phyloP scores from a whole-genome alignment of 2,113 vertebrate species.

The Petaurus breviceps region DNA sequence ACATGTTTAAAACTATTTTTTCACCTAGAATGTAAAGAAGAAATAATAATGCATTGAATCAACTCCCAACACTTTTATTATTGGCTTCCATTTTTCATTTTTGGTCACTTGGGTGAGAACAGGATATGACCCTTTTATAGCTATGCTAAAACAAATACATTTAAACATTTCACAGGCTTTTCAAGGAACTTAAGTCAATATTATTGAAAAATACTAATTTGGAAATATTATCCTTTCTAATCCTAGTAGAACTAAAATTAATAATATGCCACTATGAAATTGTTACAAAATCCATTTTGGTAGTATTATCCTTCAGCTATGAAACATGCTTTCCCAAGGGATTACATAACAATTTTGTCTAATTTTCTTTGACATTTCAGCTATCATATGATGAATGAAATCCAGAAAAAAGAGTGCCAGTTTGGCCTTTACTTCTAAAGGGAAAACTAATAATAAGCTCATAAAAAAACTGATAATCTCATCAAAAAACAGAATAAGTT shows the following conservation, averaged over 20 bases:
- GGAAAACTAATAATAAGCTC: conserved; percentile 54
- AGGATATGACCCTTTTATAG: not conserved
- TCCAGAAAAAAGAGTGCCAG: conserved; percentile 46
- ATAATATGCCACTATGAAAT: not conserved
- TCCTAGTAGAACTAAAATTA: conserved; percentile 9
- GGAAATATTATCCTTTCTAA: conserved; percentile 34
- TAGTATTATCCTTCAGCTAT: conserved; percentile 37
- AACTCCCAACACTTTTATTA: not conserved
- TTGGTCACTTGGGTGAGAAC: not conserved
- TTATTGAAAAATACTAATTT: conserved; percentile 32
- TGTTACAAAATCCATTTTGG: not conserved
- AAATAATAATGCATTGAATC: not conserved
- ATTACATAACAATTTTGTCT: conserved; percentile 74
- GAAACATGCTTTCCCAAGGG: not conserved
- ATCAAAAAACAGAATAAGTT: conserved; percentile 44
- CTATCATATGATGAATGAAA: conserved; percentile 75
- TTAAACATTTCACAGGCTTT: conserved; percentile 23
- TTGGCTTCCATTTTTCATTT: not conserved
- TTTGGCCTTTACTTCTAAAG: conserved; percentile 72
- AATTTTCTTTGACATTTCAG: conserved; percentile 81
- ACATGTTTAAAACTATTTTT: not conserved
- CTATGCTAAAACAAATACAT: not conserved
- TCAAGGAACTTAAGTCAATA: not conserved
- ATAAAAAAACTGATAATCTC: conserved; percentile 56
- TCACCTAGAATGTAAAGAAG: not conserved